Evolutionary conservation across 2,888 invertebrate species (phyloP), one percentile per base, ranked within the genome.

Genomic region (Pachydiplax longipennis): DNA sequence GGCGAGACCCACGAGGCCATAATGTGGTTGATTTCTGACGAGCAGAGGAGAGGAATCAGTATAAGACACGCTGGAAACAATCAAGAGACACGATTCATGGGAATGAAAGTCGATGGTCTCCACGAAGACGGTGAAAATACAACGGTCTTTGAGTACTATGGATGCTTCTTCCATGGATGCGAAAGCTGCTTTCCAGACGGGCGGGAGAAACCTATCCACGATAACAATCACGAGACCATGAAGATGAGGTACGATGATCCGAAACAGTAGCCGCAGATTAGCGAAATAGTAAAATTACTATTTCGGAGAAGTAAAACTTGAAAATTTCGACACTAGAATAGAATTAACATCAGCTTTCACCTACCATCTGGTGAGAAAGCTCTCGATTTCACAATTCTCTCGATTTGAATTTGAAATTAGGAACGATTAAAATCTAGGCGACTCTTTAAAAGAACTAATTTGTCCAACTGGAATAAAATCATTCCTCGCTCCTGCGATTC

Each of bases 21-120:
- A 0, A 82, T 92, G 31, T 93, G 92, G 92, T 58, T 92, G 15
- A 35, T 90, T 6, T 92, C 82, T 91, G 92, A 90, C 0, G 81
- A 81, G 15, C n/a, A 15, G 40, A 37, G 13, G 18, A 48, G 81
- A n/a, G 83, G 61, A 0, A 53, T 82, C 0, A 83, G 18, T 35
- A 90, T 90, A 4, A 5, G 22, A 0, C 90, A 90, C 10, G 81
- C 90, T 5, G 90, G 61, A 1, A 80, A 58, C 31, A 65, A 81
- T 4, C 12, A 31, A 2, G 87, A 80, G 13, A 25, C 12, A 6
- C 22, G 22, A 25, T 48, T 48, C 48, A 12, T 25, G 25, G 82
- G 82, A 0, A 0, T 5, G 2, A 82, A 48, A 15, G 82, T 82
- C 0, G 48, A 82, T 25, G 81, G 81, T 2, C 37, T 18, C 25